These are phyloP conservation scores for Piscicola geometra DNA, from an alignment of 2,888 invertebrate genomes.

Conservation along the genomic window DNA sequence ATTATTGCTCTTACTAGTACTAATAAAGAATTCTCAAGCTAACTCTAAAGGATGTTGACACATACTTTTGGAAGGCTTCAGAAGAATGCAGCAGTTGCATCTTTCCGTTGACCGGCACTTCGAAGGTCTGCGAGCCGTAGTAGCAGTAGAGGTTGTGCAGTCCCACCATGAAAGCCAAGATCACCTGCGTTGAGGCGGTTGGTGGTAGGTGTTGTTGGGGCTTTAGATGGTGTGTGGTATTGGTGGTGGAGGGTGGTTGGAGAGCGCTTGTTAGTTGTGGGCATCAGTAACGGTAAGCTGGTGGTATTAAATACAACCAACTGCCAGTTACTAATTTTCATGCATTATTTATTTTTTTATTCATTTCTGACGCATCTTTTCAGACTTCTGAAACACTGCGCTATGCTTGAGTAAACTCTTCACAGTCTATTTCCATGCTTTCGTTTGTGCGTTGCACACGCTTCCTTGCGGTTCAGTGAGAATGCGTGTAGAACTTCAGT, in stretches of 20 bases:
- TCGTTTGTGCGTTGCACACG: background rate
- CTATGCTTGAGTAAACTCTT: no score
- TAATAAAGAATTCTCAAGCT: background rate
- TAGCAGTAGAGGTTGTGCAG: conserved; percentile 29
- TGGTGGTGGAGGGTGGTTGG: no score
- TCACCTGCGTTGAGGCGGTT: conserved; percentile 10
- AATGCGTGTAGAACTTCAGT: background rate
- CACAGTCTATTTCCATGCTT: no score
- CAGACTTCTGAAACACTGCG: no score
- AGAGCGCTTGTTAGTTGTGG: background rate
- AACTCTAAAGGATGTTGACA: background rate
- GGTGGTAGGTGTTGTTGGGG: background rate
- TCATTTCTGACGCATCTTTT: no score
- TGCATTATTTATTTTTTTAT: no score
- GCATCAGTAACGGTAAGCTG: background rate
- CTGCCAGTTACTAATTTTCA: no score
- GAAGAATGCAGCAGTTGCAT: conserved; percentile 12
- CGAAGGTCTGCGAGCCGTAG: conserved; percentile 27
- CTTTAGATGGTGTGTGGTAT: background rate
- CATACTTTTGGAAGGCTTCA: conserved; percentile 26
- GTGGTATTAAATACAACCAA: background rate
- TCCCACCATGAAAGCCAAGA: conserved; percentile 32
- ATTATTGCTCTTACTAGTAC: no score
- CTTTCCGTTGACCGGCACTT: background rate
- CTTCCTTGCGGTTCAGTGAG: background rate